A percentile compares a stretch with the other conserved stretches of the same genome.
These are phyloP conservation scores for Aphelinus atriplicis DNA, from an alignment of 1,140 invertebrate species.

Conservation along the genomic window DNA sequence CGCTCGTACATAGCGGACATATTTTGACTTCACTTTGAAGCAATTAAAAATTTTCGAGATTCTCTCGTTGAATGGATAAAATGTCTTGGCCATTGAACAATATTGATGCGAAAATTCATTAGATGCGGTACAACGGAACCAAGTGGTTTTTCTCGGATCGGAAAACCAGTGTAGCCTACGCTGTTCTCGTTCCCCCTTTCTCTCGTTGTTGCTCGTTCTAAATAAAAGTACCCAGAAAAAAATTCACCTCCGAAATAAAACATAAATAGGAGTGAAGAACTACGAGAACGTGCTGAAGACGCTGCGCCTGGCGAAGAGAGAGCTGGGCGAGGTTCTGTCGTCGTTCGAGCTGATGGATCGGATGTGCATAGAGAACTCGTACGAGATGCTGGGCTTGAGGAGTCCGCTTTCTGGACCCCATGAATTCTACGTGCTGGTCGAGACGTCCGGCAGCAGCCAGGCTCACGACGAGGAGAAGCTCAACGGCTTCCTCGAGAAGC, in stretches of 20 bases:
- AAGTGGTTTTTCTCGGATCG: too few species aligned
- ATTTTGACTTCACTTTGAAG: too few species aligned
- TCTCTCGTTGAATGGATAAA: too few species aligned
- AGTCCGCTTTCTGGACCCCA: conserved; percentile 60
- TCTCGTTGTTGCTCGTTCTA: too few species aligned
- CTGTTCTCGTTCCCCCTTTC: too few species aligned
- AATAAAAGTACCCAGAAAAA: too few species aligned
- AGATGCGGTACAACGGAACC: too few species aligned
- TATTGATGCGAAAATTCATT: too few species aligned
- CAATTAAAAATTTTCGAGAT: too few species aligned
- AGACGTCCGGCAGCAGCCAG: conserved; percentile 87
- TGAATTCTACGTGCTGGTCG: conserved; percentile 91
- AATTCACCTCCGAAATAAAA: background rate
- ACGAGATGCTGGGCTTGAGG: conserved; percentile 71
- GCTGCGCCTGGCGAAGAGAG: conserved; percentile 76
- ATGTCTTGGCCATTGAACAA: too few species aligned
- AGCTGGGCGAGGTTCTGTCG: conserved; percentile 89
- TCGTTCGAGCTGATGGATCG: conserved; percentile 94
- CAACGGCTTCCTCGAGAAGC: conserved; percentile 77
- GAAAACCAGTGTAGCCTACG: too few species aligned
- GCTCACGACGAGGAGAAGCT: conserved; percentile 90
- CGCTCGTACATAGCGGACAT: too few species aligned
- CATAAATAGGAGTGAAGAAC: conserved; percentile 71
- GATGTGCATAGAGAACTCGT: conserved; percentile 71
- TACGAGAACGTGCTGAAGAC: conserved; percentile 83